phyloP scores from a whole-genome alignment of 2,888 invertebrate species.

The Drosophila anomelani region DNA sequence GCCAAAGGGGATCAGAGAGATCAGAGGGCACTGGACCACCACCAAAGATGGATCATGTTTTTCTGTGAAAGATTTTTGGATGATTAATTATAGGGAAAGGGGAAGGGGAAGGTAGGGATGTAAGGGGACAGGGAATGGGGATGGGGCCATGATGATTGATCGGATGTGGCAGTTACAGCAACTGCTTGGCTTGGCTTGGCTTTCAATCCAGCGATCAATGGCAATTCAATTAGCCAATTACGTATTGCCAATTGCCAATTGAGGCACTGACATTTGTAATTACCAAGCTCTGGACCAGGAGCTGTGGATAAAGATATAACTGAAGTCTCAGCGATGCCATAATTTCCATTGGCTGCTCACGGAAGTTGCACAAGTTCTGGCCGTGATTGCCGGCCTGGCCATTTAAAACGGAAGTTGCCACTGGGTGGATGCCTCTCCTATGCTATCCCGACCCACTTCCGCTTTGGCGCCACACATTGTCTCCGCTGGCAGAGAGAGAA shows the following conservation, averaged over 20 bases:
- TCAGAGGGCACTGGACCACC: constrained; percentile 15
- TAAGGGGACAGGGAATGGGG: not conserved
- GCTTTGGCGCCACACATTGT: constrained; percentile 39
- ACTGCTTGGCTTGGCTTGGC: not conserved
- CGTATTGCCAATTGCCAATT: constrained; percentile 66
- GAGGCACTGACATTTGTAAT: constrained; percentile 44
- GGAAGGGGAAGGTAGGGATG: too few relatives aligned
- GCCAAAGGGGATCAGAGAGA: constrained; percentile 4
- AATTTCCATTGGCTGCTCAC: constrained; percentile 8
- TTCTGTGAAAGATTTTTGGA: constrained; percentile 11
- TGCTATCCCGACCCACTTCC: constrained; percentile 23
- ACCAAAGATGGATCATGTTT: constrained; percentile 8
- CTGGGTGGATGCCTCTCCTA: constrained; percentile 25
- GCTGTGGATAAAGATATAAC: constrained; percentile 8
- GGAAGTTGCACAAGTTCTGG: constrained; percentile 24
- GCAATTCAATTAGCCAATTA: constrained; percentile 74
- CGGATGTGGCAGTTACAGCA: constrained; percentile 56
- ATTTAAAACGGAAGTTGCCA: constrained; percentile 64
- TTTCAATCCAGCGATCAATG: constrained; percentile 43
- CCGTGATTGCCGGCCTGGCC: constrained; percentile 17
- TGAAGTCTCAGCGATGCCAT: constrained; percentile 16
- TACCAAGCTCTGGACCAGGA: constrained; percentile 24
- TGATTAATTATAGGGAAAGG: constrained; percentile 26
- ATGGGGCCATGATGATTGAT: constrained; percentile 29
- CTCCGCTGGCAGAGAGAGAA: constrained; percentile 3